Base-by-base conservation (phyloP, 2,888 invertebrate genomes). In the Tryphoninae sp. region DNA sequence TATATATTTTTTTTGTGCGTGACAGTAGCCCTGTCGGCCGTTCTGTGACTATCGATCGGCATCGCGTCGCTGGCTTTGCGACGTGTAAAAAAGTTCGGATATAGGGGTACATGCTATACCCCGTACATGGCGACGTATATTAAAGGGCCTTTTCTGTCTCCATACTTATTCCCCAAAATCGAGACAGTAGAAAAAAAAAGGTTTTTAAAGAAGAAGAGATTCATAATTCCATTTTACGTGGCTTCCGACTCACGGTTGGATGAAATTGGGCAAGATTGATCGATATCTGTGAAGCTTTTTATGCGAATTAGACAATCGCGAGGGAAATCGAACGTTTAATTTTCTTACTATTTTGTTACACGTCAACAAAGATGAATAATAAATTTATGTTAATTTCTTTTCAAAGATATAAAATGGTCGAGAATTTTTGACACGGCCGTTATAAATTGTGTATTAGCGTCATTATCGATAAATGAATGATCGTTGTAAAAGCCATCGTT, bases 1-100 rank as follows among this genome's bases (percentile, higher is more conserved):
- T 89, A 89, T 89, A 55, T 55, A 55, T 55, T 19, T 89, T 89
- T 89, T 89, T 89, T 87, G 89, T 89, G 89, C 89, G 87, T 89
- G 89, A 89, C 89, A 89, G 89, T 88, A 88, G 75, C 67, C 88
- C 88, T 84, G 83, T 85, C 85, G 87, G 84, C 87, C 84, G 86
- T 88, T 88, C 88, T 82, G 84, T 83, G 86, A 82, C 80, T 85
- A 89, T 89, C 89, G 89, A 89, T 89, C 87, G 87, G 76, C 77
- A 68, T 88, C 87, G 89, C 89, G 86, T 85, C 86, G 85, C 79
- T 75, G 19, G 75, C 68, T 79, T 80, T 75, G 67, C 78, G 59
- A 73, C 69, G 80, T 73, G 80, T 82, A 72, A 62, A 82, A 81
- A 78, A 81, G 49, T 76, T 76, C 26, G 67, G 75, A 59, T 33